Evolutionary conservation across 2,888 invertebrate species (phyloP).

Genomic region (Volucella zonaria): DNA sequence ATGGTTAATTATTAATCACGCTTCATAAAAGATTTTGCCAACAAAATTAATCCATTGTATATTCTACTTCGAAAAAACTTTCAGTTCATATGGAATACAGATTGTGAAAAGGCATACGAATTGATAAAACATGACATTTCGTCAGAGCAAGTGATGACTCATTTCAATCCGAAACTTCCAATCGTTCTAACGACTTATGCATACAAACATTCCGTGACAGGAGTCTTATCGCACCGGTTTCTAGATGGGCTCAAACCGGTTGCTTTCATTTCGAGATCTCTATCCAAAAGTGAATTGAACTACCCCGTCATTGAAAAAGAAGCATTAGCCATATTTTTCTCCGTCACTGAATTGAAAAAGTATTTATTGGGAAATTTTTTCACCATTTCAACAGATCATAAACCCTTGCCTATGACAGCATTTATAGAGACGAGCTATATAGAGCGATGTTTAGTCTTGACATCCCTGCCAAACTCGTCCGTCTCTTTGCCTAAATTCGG

Average conservation of each 20-base stretch:
- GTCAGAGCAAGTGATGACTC: constrained; percentile 22
- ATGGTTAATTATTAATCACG: constrained; percentile 79
- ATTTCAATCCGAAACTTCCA: constrained; percentile 25
- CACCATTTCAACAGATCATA: neutral
- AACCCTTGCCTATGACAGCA: no score
- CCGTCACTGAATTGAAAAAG: no score
- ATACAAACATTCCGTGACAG: constrained; percentile 26
- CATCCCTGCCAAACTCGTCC: no score
- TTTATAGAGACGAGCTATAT: no score
- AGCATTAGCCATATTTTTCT: neutral
- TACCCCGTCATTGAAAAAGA: constrained; percentile 11
- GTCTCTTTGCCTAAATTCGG: no score
- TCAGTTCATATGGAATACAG: constrained; percentile 31
- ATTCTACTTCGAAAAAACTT: constrained; percentile 28
- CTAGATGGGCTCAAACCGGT: constrained; percentile 30
- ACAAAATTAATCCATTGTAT: constrained; percentile 31
- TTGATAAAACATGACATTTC: neutral
- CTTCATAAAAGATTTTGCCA: constrained; percentile 74
- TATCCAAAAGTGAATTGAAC: constrained; percentile 27
- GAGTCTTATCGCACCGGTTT: constrained; percentile 45
- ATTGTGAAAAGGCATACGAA: constrained; percentile 5
- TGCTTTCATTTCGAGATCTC: constrained; percentile 27
- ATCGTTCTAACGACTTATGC: constrained; percentile 49
- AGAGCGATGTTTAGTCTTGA: no score
- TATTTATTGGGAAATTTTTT: no score